Conservation (phyloP, 2,113 vertebrate genomes). For the Ceyx cyanopectus region DNA sequence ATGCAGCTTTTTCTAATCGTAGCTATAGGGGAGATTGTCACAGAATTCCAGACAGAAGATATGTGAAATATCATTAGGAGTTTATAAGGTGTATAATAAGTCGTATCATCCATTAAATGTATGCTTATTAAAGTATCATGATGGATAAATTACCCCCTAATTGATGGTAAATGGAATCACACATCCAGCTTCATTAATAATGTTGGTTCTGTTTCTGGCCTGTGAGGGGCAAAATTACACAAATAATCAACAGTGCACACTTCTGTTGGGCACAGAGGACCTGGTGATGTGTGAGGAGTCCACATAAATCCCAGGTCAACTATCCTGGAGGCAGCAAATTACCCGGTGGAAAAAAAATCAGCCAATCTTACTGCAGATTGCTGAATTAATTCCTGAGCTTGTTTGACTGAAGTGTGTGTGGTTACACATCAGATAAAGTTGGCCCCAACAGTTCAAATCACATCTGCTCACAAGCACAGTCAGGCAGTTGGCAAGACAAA, state of each 20-base stretch:
- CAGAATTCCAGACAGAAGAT: not conserved
- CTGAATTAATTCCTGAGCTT: not conserved
- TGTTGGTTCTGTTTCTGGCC: not conserved
- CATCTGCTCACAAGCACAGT: not conserved
- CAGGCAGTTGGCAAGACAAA: not conserved
- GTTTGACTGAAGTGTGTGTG: not conserved
- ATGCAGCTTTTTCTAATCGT: constrained; percentile 18
- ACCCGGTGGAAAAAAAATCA: not conserved
- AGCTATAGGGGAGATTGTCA: not conserved
- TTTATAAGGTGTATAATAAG: constrained; percentile 50
- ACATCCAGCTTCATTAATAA: not conserved
- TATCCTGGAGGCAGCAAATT: not conserved
- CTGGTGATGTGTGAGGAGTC: not conserved
- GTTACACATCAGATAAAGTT: not conserved
- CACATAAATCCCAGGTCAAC: not conserved
- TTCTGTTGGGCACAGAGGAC: not conserved
- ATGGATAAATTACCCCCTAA: constrained; percentile 15
- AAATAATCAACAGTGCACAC: not conserved
- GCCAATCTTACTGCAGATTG: not conserved
- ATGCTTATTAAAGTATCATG: constrained; percentile 16
- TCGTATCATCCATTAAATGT: constrained; percentile 43
- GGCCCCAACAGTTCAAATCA: not conserved
- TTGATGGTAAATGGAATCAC: not conserved
- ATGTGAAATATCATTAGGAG: constrained; percentile 28
- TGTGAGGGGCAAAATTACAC: not conserved